Conservation (phyloP, 2,797 vertebrate species). For the Pelodytes ibericus region DNA sequence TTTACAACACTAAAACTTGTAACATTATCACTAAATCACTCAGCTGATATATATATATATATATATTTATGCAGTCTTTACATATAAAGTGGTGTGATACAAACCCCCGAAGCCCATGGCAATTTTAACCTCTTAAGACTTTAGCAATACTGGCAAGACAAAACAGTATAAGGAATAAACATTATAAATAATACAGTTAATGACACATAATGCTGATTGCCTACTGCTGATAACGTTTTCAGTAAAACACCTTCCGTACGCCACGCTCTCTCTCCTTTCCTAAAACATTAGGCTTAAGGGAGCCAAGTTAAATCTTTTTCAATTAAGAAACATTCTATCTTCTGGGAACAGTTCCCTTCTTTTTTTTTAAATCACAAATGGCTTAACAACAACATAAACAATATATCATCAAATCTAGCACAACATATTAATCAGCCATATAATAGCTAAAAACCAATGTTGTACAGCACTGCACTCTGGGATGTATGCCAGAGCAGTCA, state of each 20-base stretch:
- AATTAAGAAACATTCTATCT: slow-evolving; percentile 41
- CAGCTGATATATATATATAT: no score
- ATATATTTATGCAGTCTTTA: slow-evolving; percentile 20
- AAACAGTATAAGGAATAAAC: slow-evolving; percentile 19
- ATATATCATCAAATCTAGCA: slow-evolving; percentile 35
- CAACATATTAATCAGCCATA: slow-evolving; percentile 43
- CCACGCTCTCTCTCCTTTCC: background rate
- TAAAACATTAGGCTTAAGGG: slow-evolving; percentile 2
- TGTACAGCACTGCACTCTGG: slow-evolving; percentile 42
- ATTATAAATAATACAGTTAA: slow-evolving; percentile 40
- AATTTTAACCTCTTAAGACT: slow-evolving; percentile 33
- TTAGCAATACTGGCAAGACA: slow-evolving; percentile 7
- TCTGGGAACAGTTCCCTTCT: slow-evolving; percentile 18
- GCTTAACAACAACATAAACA: slow-evolving; percentile 41
- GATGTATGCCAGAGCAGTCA: slow-evolving; percentile 22
- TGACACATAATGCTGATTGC: slow-evolving; percentile 36
- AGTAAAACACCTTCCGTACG: slow-evolving; percentile 9
- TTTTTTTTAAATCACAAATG: slow-evolving; percentile 41
- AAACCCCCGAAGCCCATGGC: background rate
- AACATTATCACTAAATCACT: slow-evolving; percentile 36
- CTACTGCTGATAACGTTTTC: slow-evolving; percentile 24
- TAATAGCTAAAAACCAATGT: slow-evolving; percentile 28
- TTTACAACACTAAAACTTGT: slow-evolving; percentile 21
- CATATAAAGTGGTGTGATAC: slow-evolving; percentile 20
- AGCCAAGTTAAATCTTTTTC: slow-evolving; percentile 37